These are phyloP conservation scores for Temnothorax ravouxi DNA, from an alignment of 2,888 invertebrate genomes.

Conservation along the genomic window DNA sequence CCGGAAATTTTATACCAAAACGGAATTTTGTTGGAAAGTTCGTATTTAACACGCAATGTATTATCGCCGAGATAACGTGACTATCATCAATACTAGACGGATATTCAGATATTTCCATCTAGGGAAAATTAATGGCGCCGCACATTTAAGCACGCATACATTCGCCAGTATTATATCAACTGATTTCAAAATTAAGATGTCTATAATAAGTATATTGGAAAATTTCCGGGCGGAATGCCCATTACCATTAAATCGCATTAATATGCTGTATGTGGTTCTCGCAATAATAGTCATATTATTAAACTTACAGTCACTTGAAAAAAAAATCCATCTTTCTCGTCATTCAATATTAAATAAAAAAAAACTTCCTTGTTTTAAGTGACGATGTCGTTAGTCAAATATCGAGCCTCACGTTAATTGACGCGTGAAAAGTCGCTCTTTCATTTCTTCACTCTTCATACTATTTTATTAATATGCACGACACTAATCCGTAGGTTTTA, in stretches of 20 bases:
- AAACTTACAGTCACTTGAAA: not conserved
- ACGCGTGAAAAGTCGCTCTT: not conserved
- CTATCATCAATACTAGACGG: slow-evolving; percentile 28
- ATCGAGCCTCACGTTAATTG: not conserved
- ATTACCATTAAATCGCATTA: slow-evolving; percentile 35
- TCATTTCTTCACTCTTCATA: not conserved
- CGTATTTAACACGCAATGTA: slow-evolving; percentile 16
- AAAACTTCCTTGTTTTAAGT: not conserved
- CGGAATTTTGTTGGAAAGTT: slow-evolving; percentile 25
- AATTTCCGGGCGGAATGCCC: slow-evolving; percentile 29
- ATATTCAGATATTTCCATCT: slow-evolving; percentile 28
- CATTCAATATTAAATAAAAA: not conserved
- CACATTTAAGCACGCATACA: not conserved
- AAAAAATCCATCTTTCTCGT: slow-evolving; percentile 7
- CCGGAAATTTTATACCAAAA: not conserved
- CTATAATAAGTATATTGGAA: slow-evolving; percentile 22
- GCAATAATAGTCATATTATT: not conserved
- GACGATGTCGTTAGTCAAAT: slow-evolving; percentile 5
- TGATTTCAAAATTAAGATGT: slow-evolving; percentile 31
- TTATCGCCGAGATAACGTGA: slow-evolving; percentile 31
- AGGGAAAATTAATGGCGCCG: slow-evolving; percentile 2
- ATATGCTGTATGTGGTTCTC: not conserved
- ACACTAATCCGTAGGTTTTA: slow-evolving; percentile 88
- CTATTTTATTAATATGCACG: slow-evolving; percentile 4
- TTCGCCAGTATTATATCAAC: slow-evolving; percentile 26